phyloP scores from a whole-genome alignment of 1,140 invertebrate species.

The Lepidurus apus region DNA sequence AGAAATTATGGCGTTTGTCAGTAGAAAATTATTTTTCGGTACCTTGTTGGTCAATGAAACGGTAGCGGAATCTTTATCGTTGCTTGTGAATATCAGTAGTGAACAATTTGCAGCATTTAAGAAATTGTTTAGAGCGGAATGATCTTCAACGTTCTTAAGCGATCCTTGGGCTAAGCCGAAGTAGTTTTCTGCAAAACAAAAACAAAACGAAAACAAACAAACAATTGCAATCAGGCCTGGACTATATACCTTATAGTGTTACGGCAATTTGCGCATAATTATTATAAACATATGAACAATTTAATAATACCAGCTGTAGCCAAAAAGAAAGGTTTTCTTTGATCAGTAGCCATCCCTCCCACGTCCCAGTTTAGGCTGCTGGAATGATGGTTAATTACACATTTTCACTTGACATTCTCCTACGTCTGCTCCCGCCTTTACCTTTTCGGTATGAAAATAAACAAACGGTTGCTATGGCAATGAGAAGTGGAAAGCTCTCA shows the following conservation, averaged over 20 bases:
- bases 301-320: no score
- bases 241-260: no score
- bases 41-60: conserved; percentile 6
- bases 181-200: not conserved
- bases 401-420: no score
- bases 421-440: not conserved
- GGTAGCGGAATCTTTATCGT: not conserved
- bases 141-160: not conserved
- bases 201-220: no score
- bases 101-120: not conserved
- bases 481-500: not conserved
- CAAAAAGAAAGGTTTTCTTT: no score
- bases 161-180: not conserved
- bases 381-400: no score
- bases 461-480: not conserved
- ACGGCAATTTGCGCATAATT: no score
- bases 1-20: not conserved
- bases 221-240: no score
- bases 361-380: no score
- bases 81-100: not conserved
- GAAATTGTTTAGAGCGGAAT: not conserved
- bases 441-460: not conserved
- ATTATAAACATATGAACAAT: no score
- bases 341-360: no score
- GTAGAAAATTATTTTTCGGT: not conserved